Evolutionary conservation across 1,140 invertebrate genomes (phyloP).

Genomic region (Mamestra configurata): DNA sequence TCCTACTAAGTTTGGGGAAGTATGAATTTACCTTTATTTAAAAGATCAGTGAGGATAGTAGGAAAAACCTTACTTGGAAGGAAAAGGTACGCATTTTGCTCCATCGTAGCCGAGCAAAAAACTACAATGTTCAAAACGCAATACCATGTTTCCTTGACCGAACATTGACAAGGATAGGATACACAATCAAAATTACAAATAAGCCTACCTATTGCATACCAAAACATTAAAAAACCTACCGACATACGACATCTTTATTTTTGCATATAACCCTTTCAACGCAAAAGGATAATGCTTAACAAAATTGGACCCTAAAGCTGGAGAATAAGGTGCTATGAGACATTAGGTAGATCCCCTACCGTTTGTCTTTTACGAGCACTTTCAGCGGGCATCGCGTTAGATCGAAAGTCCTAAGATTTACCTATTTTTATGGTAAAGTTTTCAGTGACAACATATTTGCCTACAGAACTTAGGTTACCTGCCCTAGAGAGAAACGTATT

Average conservation of each 20-base stretch:
- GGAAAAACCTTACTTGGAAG: no score
- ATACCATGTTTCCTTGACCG: conserved; percentile 9
- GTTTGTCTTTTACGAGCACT: conserved; percentile 30
- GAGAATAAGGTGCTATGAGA: neutral
- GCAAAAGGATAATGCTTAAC: neutral
- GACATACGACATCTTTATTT: conserved; percentile 23
- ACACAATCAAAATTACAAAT: conserved; percentile 22
- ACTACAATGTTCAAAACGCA: neutral
- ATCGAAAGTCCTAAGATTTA: conserved; percentile 2
- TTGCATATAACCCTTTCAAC: neutral
- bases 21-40: no score
- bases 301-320: neutral
- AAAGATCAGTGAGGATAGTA: no score
- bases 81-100: no score
- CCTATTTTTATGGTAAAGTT: conserved; percentile 18
- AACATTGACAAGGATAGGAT: neutral
- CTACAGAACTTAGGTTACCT: no score
- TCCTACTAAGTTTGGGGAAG: no score
- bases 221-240: conserved; percentile 3
- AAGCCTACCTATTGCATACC: neutral
- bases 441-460: conserved; percentile 1
- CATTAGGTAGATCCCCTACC: neutral
- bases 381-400: conserved; percentile 11
- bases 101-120: no score
- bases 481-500: no score